Conservation (phyloP, 2,113 vertebrate genomes). For the Abramis brama region DNA sequence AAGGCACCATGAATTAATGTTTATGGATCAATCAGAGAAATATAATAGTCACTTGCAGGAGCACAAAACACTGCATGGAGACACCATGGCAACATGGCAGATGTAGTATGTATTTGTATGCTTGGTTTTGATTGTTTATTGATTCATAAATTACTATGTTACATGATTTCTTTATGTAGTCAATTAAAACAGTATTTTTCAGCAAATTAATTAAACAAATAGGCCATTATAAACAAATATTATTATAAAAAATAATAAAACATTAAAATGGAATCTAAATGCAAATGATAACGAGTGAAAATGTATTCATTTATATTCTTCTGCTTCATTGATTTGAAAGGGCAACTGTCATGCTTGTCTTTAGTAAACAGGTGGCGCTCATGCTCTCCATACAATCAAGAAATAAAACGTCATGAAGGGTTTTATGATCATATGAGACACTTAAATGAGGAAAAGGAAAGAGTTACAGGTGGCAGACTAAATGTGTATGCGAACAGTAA, state of each 20-base stretch:
- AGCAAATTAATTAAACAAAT: too few relatives aligned
- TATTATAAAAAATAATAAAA: neutral
- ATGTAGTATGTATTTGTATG: neutral
- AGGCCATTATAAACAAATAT: too few relatives aligned
- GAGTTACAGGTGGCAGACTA: neutral
- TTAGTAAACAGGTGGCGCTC: conserved; percentile 51
- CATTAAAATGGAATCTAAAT: neutral
- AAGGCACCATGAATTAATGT: neutral
- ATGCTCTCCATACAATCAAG: conserved; percentile 23
- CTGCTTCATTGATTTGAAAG: neutral
- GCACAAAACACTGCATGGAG: neutral
- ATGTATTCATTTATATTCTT: neutral
- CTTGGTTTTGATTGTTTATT: conserved; percentile 1
- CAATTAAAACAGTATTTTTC: neutral
- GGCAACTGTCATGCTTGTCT: conserved; percentile 4
- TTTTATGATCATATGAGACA: neutral
- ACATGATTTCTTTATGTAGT: neutral
- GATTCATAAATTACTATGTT: neutral
- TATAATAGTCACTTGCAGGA: neutral
- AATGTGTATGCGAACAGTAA: neutral
- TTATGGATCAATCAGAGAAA: neutral
- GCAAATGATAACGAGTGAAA: neutral
- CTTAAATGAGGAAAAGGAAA: neutral
- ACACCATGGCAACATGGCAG: neutral
- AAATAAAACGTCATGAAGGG: neutral